phyloP scores from a whole-genome alignment of 2,888 invertebrate genomes.

The Helleia helle region DNA sequence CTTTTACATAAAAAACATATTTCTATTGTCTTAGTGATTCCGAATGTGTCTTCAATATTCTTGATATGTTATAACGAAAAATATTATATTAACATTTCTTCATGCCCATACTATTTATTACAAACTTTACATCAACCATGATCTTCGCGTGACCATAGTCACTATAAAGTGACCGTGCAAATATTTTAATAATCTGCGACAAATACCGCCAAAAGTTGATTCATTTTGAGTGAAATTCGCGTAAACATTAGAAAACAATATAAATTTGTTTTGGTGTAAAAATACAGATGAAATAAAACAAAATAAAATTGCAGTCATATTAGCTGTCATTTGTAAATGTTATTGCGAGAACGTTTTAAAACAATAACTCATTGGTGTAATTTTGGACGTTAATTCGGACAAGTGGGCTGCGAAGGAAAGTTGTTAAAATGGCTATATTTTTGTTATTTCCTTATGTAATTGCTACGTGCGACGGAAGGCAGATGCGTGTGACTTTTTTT shows the following conservation, averaged over 20 bases:
- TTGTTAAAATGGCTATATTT: conserved; percentile 41
- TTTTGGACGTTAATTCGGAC: conserved; percentile 34
- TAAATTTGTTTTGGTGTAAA: background rate
- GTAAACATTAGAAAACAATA: too few species aligned
- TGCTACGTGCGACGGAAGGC: conserved; percentile 50
- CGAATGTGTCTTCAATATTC: too few species aligned
- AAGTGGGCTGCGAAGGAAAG: conserved; percentile 34
- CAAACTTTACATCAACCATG: too few species aligned
- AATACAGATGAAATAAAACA: conserved; percentile 3
- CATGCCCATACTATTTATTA: too few species aligned
- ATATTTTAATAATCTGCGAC: too few species aligned
- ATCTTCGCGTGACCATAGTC: too few species aligned
- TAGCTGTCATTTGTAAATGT: conserved; percentile 16
- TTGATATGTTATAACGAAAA: too few species aligned
- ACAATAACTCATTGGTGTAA: conserved; percentile 36
- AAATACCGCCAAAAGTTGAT: too few species aligned
- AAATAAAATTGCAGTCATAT: conserved; percentile 14
- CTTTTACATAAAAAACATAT: too few species aligned
- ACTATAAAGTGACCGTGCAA: too few species aligned
- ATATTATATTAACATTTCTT: too few species aligned
- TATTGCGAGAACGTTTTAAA: conserved; percentile 21
- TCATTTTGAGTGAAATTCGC: too few species aligned
- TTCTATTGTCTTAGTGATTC: background rate
- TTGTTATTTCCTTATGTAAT: conserved; percentile 55
- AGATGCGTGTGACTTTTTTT: conserved; percentile 63